Evolutionary conservation across 2,797 vertebrate species (phyloP).

Genomic region (Gobio occitaniae): DNA sequence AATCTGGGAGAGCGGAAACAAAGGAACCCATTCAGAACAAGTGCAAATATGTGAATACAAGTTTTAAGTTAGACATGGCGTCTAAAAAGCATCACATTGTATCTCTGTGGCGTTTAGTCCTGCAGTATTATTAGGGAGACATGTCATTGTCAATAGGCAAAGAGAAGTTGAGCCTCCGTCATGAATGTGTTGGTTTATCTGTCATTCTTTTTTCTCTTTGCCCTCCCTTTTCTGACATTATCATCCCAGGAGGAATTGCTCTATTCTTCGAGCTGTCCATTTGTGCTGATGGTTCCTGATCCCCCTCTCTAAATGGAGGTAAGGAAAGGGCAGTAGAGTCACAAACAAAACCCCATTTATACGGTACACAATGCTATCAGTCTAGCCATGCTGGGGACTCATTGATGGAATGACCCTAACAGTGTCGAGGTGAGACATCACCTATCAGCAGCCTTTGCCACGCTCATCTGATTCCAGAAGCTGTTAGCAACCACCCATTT

Average conservation of each 20-base stretch:
- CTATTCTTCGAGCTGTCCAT: conserved; percentile 50
- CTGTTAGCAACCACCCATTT: conserved; percentile 1
- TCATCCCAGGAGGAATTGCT: conserved; percentile 40
- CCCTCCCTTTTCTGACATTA: conserved; percentile 32
- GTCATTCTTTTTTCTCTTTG: conserved; percentile 36
- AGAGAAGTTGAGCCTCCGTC: conserved; percentile 33
- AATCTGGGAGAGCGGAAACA: conserved; percentile 27
- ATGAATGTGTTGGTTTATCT: conserved; percentile 48
- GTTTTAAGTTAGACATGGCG: background rate
- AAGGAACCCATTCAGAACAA: conserved; percentile 7
- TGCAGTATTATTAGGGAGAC: background rate
- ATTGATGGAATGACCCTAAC: conserved; percentile 50
- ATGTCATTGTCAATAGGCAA: conserved; percentile 26
- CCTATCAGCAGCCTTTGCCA: conserved; percentile 39
- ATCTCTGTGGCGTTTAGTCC: background rate
- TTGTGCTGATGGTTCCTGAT: conserved; percentile 38
- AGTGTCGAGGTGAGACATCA: conserved; percentile 31
- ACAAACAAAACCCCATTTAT: conserved; percentile 53
- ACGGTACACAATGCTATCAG: conserved; percentile 46
- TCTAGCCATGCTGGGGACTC: background rate
- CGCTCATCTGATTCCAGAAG: background rate
- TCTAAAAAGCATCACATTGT: background rate
- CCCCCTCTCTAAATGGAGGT: conserved; percentile 37
- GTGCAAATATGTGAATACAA: background rate
- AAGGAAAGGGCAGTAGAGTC: conserved; percentile 48